Conservation (phyloP, 2,113 vertebrate genomes). For the Bettongia penicillata region DNA sequence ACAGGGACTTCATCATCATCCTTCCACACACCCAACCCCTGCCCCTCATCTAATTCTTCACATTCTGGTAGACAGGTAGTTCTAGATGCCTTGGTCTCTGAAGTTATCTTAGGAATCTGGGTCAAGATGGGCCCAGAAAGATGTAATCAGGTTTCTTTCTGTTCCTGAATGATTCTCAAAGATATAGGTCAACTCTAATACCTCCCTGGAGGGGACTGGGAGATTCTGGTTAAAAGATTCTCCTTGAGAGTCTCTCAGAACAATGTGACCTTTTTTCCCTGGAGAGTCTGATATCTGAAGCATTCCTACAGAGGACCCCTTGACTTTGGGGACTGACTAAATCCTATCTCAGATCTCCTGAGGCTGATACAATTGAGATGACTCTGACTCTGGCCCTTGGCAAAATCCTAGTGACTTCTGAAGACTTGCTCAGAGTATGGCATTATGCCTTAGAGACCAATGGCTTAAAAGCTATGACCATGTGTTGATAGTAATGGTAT, state of each 20-base stretch:
- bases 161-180: not conserved
- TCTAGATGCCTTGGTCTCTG: not conserved
- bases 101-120: not conserved
- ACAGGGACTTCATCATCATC: not conserved
- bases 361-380: not conserved
- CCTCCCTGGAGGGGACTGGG: not conserved
- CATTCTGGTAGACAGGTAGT: no score
- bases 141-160: not conserved
- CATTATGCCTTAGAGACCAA: not conserved
- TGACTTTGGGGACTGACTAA: not conserved
- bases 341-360: not conserved
- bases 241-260: not conserved
- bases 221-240: not conserved
- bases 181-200: not conserved
- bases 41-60: no score
- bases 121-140: not conserved
- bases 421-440: not conserved
- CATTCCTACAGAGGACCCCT: not conserved
- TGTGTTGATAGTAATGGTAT: not conserved
- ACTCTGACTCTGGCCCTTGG: not conserved
- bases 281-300: not conserved
- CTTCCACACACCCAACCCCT: rapidly evolving
- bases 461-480: not conserved
- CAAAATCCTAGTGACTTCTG: not conserved
- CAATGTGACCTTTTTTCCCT: no score